These are phyloP conservation scores for Onychorhynchus coronatus DNA, from an alignment of 2,113 vertebrate genomes.

Conservation along the genomic window DNA sequence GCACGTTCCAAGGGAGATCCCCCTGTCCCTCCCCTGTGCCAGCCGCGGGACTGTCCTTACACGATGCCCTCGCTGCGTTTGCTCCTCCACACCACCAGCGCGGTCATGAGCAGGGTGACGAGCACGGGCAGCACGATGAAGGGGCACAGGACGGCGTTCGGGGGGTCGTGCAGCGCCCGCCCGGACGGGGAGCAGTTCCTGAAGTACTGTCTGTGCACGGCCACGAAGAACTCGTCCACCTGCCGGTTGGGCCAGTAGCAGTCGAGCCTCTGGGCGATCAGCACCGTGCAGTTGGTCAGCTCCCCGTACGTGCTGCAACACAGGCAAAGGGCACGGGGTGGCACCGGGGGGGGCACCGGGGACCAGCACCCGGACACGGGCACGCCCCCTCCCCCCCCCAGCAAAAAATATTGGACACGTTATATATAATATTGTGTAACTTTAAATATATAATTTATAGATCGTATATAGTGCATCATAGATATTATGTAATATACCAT, in stretches of 20 bases:
- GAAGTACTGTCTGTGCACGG: conserved; percentile 87
- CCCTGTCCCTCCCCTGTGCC: neutral
- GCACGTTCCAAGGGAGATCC: rapidly evolving
- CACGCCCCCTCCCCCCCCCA: neutral
- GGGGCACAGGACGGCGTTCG: conserved; percentile 83
- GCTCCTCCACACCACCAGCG: conserved; percentile 91
- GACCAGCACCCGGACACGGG: neutral
- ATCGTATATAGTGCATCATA: no score
- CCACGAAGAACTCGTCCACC: conserved; percentile 90
- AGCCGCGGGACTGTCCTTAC: neutral
- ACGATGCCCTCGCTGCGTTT: conserved; percentile 87
- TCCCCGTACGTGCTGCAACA: conserved; percentile 76
- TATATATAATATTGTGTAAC: no score
- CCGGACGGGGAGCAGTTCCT: conserved; percentile 82
- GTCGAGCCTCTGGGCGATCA: conserved; percentile 75
- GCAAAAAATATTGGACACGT: neutral
- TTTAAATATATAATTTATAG: no score
- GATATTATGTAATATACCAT: no score
- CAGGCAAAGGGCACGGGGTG: neutral
- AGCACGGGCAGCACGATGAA: conserved; percentile 86
- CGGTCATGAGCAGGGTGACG: conserved; percentile 87
- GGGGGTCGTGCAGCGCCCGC: conserved; percentile 83
- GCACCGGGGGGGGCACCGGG: neutral
- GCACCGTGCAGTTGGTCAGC: conserved; percentile 87
- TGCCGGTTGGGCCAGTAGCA: conserved; percentile 91